Base-by-base conservation (phyloP, 2,113 vertebrate species). In the Cisticola juncidis region DNA sequence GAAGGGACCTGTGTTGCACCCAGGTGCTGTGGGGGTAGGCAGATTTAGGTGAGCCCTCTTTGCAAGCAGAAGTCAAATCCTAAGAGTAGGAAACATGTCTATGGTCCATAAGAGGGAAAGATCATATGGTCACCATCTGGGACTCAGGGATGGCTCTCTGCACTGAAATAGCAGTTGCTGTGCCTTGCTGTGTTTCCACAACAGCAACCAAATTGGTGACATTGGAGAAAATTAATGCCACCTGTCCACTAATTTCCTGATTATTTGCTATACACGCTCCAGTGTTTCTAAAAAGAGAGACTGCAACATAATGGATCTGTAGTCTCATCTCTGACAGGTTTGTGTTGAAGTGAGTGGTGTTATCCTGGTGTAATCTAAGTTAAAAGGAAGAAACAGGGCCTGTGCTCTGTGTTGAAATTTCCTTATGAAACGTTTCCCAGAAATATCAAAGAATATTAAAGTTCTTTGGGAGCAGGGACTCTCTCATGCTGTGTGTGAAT, bases 101-200 rank as follows among this genome's bases (percentile, higher is more conserved):
- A 11, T 23, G 60, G 79, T 70, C 90, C 56, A 21, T 54, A 58
- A 48, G 69, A 92, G 62, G 61, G 53, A 81, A 48, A 17, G 73
- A 91, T 97, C 94, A 94, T 97, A 91, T 94, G 95, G 95, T 80
- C 88, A 86, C 94, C 96, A 97, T 81, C 94, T 97, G 96, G 92
- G 77, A 48, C 78, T 65, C 40, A 21, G 65, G 65, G 82, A 84
- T 88, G 80, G 71, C 76, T 91, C 88, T 38, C 62, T 91, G 50
- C 76, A 22, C 81, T 88, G 77, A 81, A 92, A 85, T 28, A 91
- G 83, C 53, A 64, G 35, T 95, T 93, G 92, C 83, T 2, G 42
- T 92, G 88, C 92, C 85, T 96, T 78, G 57, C 93, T 83, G 56
- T 71, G 85, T 92, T 96, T 95, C 92, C 81, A 94, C 65, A 92